Conservation (phyloP, 2,113 vertebrate genomes). For the Petaurus breviceps region DNA sequence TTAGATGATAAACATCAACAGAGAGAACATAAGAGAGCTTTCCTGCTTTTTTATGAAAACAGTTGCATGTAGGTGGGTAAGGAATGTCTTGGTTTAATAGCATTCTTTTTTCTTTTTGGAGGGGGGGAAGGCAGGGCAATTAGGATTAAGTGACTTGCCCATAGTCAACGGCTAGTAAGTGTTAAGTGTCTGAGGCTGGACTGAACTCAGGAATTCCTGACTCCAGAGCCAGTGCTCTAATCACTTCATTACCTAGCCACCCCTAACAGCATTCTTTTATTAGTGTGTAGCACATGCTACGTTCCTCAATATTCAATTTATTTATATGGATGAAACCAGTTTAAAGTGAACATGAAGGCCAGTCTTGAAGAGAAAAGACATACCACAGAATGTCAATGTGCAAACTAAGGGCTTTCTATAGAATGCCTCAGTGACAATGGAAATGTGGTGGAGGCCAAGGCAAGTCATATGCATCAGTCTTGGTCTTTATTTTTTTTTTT, state of each 20-base stretch:
- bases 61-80: neutral
- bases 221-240: too few relatives aligned
- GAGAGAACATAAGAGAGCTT: neutral
- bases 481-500: neutral
- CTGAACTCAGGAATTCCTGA: too few relatives aligned
- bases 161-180: too few relatives aligned
- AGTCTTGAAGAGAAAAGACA: neutral
- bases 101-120: neutral
- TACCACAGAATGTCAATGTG: neutral
- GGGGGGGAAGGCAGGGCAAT: too few relatives aligned
- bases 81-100: neutral
- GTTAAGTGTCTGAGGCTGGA: too few relatives aligned
- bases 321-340: neutral
- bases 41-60: neutral
- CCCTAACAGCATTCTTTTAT: too few relatives aligned
- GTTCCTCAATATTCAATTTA: neutral
- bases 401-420: neutral
- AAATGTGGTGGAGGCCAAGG: neutral
- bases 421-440: neutral
- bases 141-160: too few relatives aligned
- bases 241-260: too few relatives aligned
- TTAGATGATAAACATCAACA: neutral
- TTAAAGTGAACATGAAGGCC: neutral
- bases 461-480: neutral
- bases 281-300: neutral